Percentiles rank a stretch among this genome's conserved stretches.
These are phyloP conservation scores for Pleuronectes platessa DNA, from an alignment of 2,113 vertebrate species.

Conservation along the genomic window DNA sequence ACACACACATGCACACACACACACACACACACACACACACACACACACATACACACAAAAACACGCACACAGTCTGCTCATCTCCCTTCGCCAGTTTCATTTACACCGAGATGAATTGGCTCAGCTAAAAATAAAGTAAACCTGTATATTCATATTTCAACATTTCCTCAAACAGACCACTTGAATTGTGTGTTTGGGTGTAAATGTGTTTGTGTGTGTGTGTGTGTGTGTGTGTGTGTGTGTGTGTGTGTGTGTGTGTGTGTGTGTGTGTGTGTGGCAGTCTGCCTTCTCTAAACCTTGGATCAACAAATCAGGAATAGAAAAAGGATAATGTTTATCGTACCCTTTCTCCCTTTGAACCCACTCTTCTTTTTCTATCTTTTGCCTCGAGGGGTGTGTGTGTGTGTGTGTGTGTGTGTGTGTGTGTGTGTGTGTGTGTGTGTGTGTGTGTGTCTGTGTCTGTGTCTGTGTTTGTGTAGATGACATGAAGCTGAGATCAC, in stretches of 20 bases:
- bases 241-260: not conserved
- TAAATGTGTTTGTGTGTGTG: too few relatives aligned
- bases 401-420: not conserved
- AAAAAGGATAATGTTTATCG: slow-evolving; percentile 19
- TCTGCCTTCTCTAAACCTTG: slow-evolving; percentile 17
- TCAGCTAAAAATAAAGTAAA: slow-evolving; percentile 51
- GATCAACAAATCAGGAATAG: slow-evolving; percentile 48
- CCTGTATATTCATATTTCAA: slow-evolving; percentile 45
- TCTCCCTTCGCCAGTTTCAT: slow-evolving; percentile 33
- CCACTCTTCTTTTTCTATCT: slow-evolving; percentile 10
- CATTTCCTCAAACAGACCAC: slow-evolving; percentile 12
- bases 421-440: slow-evolving; percentile 19
- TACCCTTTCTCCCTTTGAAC: slow-evolving; percentile 17
- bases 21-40: not conserved
- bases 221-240: slow-evolving; percentile 3
- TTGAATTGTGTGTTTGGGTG: slow-evolving; percentile 11
- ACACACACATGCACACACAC: not conserved
- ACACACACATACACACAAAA: too few relatives aligned
- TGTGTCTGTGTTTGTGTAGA: slow-evolving; percentile 7
- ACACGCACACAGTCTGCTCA: not conserved
- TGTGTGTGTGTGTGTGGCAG: slow-evolving; percentile 9
- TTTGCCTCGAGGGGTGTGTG: slow-evolving; percentile 13
- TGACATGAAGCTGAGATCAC: slow-evolving; percentile 16
- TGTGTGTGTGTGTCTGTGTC: not conserved
- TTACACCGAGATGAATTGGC: slow-evolving; percentile 42